Percentiles rank a stretch among this genome's conserved stretches.
Evolutionary conservation across 2,888 invertebrate genomes (phyloP).

Genomic region (Pantelozetes paolii): DNA sequence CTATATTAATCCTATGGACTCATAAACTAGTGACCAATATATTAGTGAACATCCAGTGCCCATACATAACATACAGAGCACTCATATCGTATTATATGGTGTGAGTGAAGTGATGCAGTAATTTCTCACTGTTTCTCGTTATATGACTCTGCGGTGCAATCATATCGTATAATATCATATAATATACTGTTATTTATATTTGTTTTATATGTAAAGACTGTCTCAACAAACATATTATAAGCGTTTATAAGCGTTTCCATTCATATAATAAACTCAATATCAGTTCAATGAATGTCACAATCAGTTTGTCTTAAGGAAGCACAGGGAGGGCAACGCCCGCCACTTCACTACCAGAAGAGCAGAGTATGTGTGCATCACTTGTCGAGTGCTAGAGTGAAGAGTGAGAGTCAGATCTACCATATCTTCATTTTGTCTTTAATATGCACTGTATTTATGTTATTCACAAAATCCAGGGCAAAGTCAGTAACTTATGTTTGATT

Average conservation of each 20-base stretch:
- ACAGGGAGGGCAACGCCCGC: conserved; percentile 23
- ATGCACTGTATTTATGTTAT: not conserved
- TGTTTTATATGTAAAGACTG: not conserved
- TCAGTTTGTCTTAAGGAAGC: not conserved
- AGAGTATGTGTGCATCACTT: conserved; percentile 14
- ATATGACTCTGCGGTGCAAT: conserved; percentile 25
- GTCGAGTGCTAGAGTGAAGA: not conserved
- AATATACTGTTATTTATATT: conserved; percentile 9
- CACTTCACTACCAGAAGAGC: not conserved
- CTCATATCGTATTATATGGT: conserved; percentile 26
- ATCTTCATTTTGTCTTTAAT: not conserved
- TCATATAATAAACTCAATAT: conserved; percentile 4
- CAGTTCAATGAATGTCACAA: not conserved
- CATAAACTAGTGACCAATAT: conserved; percentile 38
- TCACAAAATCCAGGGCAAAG: not conserved
- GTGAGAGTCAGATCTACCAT: not conserved
- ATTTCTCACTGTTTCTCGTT: conserved; percentile 23
- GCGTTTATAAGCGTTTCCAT: too few species aligned
- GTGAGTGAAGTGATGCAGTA: conserved; percentile 1
- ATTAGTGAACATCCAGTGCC: conserved; percentile 11
- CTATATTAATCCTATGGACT: conserved; percentile 32
- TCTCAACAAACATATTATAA: not conserved
- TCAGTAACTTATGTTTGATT: conserved; percentile 25
- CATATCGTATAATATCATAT: not conserved
- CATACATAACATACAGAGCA: not conserved